These are phyloP conservation scores for Phalangium opilio DNA, from an alignment of 2,888 invertebrate species.

Conservation along the genomic window DNA sequence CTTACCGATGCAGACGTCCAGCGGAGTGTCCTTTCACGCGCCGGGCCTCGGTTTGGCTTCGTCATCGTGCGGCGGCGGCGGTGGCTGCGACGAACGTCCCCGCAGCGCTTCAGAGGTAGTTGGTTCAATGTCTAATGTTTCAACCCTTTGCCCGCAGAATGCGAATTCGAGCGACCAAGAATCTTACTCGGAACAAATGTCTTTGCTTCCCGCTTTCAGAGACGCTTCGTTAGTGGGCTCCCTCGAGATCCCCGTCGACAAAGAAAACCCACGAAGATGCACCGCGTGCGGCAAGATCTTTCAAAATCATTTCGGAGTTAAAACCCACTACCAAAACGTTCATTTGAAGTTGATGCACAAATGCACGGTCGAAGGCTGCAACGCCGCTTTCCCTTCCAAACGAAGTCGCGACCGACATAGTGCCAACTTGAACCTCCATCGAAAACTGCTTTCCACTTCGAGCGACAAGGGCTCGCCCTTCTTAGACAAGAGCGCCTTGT, in stretches of 20 bases:
- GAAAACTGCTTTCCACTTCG: conserved; percentile 61
- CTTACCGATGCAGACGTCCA: conserved; percentile 4
- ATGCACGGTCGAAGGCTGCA: conserved; percentile 86
- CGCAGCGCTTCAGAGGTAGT: conserved; percentile 27
- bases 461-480: conserved; percentile 13
- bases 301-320: conserved; percentile 81
- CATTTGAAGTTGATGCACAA: conserved; percentile 90
- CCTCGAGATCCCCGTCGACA: conserved; percentile 69
- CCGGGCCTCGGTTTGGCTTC: conserved; percentile 33
- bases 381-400: conserved; percentile 86
- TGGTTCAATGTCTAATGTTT: conserved; percentile 33
- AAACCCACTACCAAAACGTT: conserved; percentile 88
- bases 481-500: conserved; percentile 30
- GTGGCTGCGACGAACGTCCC: conserved; percentile 39
- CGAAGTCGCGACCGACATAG: conserved; percentile 82
- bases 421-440: conserved; percentile 74
- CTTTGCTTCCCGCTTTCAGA: conserved; percentile 24
- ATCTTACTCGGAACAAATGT: conserved; percentile 20
- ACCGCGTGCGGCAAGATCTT: conserved; percentile 84
- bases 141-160: conserved; percentile 5
- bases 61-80: conserved; percentile 34
- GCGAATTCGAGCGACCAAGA: conserved; percentile 32
- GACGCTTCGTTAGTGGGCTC: conserved; percentile 22
- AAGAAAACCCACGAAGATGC: conserved; percentile 78
- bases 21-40: conserved; percentile 19